A percentile compares a stretch with the other conserved stretches of the same genome.
These are phyloP conservation scores for Cacatua alba DNA, from an alignment of 2,113 vertebrate species.

Conservation along the genomic window DNA sequence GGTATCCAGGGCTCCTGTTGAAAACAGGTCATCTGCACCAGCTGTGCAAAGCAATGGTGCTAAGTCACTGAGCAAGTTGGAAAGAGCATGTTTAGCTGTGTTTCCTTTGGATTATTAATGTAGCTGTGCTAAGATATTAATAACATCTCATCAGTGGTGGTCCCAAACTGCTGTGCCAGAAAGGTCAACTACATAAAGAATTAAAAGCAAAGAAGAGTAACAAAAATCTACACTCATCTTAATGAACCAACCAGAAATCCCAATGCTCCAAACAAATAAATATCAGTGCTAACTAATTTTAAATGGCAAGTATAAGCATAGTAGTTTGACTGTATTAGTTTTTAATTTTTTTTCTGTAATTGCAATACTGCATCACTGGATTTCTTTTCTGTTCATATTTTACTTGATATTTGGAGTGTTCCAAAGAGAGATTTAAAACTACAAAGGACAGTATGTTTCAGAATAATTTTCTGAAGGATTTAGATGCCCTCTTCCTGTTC, in stretches of 20 bases:
- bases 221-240: neutral
- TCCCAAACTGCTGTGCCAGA: constrained; percentile 62
- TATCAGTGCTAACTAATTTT: neutral
- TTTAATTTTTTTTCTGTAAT: neutral
- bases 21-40: constrained; percentile 54
- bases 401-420: neutral
- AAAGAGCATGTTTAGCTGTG: constrained; percentile 53
- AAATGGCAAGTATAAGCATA: neutral
- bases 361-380: neutral
- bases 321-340: neutral
- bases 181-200: constrained; percentile 66
- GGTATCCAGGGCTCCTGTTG: neutral
- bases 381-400: neutral
- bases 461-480: neutral
- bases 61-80: constrained; percentile 25
- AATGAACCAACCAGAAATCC: neutral
- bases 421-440: neutral
- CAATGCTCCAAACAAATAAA: neutral
- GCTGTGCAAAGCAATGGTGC: neutral
- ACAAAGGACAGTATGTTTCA: neutral
- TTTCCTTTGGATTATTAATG: constrained; percentile 73
- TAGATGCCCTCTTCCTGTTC: neutral
- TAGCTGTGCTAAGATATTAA: constrained; percentile 66
- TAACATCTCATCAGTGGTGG: constrained; percentile 61
- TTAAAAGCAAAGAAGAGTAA: constrained; percentile 6